A percentile compares a stretch with the other conserved stretches of the same genome.
Conservation (phyloP, 2,113 vertebrate genomes). For the Eudyptes chrysolophus region DNA sequence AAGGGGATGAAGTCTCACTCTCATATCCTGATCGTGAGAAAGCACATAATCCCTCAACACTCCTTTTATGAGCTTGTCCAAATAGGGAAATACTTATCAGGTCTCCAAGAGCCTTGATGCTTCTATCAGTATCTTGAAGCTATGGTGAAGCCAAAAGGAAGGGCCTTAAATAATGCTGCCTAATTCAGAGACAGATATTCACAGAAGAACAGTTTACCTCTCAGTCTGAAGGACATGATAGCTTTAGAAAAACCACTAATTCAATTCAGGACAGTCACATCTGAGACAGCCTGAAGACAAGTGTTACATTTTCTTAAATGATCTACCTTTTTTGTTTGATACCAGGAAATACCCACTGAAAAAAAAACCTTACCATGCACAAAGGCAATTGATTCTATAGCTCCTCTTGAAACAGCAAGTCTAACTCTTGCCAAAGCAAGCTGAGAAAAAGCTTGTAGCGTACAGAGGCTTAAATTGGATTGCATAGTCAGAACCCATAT, state of each 20-base stretch:
- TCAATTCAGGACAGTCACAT: background rate
- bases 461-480: background rate
- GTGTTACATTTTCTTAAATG: background rate
- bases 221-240: background rate
- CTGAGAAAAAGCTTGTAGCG: background rate
- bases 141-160: background rate
- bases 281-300: background rate
- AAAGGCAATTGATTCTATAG: background rate
- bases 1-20: background rate
- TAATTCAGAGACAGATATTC: background rate
- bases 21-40: background rate
- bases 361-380: background rate
- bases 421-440: background rate
- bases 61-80: background rate
- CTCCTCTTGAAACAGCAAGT: background rate
- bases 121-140: background rate
- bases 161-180: background rate
- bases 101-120: background rate
- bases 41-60: background rate
- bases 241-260: background rate
- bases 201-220: background rate
- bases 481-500: background rate
- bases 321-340: background rate
- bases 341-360: background rate
- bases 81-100: background rate